Evolutionary conservation across 1,140 invertebrate species (phyloP).

Genomic region (Pteromalus puparum): DNA sequence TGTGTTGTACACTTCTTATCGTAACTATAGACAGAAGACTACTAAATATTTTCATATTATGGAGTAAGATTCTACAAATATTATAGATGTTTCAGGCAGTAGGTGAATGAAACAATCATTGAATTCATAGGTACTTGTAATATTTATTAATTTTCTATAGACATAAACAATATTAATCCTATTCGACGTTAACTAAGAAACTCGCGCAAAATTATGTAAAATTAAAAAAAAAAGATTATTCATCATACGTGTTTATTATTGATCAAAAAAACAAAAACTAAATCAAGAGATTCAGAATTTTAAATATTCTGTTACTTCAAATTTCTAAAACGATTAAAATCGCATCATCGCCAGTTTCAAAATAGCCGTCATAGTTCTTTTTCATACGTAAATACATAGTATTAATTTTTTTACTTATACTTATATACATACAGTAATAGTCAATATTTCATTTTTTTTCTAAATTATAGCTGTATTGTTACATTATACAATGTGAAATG

Average conservation of each 20-base stretch:
- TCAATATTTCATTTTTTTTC: constrained; percentile 8
- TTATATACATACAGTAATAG: constrained; percentile 37
- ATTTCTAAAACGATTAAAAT: constrained; percentile 46
- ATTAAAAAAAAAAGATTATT: constrained; percentile 28
- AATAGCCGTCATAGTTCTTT: constrained; percentile 24
- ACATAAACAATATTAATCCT: constrained; percentile 25
- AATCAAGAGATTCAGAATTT: background rate
- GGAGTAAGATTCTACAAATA: too few species aligned
- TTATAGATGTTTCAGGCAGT: too few species aligned
- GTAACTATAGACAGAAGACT: too few species aligned
- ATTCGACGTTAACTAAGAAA: constrained; percentile 34
- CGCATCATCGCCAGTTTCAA: constrained; percentile 28
- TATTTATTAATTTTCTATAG: constrained; percentile 41
- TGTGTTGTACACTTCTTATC: too few species aligned
- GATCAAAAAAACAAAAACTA: constrained; percentile 5
- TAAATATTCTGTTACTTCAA: background rate
- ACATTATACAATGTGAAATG: constrained; percentile 28
- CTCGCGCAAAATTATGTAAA: constrained; percentile 1
- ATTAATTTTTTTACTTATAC: constrained; percentile 36
- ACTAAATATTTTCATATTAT: too few species aligned
- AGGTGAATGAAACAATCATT: background rate
- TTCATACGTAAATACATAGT: constrained; percentile 34
- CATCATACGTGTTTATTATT: background rate
- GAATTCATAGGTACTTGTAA: constrained; percentile 13
- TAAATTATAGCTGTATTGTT: constrained; percentile 34